phyloP scores from a whole-genome alignment of 1,140 invertebrate species.

The Drosophila prosaltans region DNA sequence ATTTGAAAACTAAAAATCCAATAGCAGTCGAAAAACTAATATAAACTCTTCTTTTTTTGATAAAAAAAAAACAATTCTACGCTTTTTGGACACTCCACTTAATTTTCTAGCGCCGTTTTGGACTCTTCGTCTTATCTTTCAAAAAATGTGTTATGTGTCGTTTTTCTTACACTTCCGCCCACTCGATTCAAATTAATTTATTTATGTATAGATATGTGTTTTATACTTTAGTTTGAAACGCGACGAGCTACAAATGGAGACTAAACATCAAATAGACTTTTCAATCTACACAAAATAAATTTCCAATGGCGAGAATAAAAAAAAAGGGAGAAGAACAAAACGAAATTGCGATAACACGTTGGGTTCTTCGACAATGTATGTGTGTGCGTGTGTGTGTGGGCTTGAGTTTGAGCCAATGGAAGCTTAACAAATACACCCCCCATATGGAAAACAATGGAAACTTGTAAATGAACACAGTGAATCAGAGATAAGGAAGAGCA shows the following conservation, averaged over 20 bases:
- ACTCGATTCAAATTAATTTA: conserved; percentile 23
- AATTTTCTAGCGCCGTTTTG: conserved; percentile 10
- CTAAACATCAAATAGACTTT: conserved; percentile 45
- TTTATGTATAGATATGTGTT: conserved; percentile 19
- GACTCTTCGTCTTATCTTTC: conserved; percentile 29
- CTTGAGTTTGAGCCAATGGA: conserved; percentile 35
- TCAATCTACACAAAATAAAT: conserved; percentile 53
- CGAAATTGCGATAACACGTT: conserved; percentile 51
- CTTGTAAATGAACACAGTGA: not conserved
- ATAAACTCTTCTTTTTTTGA: not conserved
- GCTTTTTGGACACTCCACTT: conserved; percentile 18
- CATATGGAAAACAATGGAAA: conserved; percentile 26
- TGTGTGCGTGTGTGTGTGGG: conserved; percentile 29
- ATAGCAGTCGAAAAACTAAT: not conserved
- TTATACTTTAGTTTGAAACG: conserved; percentile 31
- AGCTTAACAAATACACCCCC: conserved; percentile 66
- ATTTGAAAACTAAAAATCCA: not conserved
- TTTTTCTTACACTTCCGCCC: conserved; percentile 63
- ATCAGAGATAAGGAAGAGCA: conserved; percentile 8
- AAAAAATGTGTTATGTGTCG: conserved; percentile 11
- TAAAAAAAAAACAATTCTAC: not conserved
- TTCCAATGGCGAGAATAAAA: conserved; percentile 47
- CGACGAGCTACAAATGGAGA: conserved; percentile 60
- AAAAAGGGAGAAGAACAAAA: conserved; percentile 46
- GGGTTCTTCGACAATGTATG: not conserved